These are phyloP conservation scores for Phortica variegata DNA, from an alignment of 1,140 invertebrate species.

Conservation along the genomic window DNA sequence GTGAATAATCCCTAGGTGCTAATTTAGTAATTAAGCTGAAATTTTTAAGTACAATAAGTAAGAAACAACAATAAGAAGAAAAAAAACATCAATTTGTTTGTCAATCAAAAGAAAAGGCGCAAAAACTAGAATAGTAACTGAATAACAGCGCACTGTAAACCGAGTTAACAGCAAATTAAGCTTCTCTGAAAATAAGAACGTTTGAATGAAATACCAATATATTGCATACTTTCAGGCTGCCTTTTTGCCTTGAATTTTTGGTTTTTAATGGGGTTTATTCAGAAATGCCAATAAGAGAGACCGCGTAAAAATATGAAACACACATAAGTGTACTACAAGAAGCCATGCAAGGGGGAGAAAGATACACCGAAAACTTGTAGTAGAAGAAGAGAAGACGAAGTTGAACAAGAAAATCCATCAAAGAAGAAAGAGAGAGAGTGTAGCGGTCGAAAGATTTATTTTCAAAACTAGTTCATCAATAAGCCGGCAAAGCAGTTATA, in stretches of 20 bases:
- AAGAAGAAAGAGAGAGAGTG: slow-evolving; percentile 12
- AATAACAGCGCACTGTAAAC: too few relatives aligned
- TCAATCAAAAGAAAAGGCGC: too few relatives aligned
- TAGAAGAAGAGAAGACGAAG: slow-evolving; percentile 9
- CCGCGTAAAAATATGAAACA: too few relatives aligned
- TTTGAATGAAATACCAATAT: neutral
- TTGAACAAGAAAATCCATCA: slow-evolving; percentile 10
- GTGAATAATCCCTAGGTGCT: slow-evolving; percentile 56
- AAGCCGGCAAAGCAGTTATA: neutral
- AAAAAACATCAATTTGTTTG: neutral
- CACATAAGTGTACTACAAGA: too few relatives aligned
- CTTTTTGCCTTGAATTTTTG: too few relatives aligned
- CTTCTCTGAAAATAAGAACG: neutral
- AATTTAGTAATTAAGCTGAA: slow-evolving; percentile 55
- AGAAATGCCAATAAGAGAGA: too few relatives aligned
- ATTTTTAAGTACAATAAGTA: slow-evolving; percentile 36
- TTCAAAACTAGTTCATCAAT: neutral
- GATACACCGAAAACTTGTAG: too few relatives aligned
- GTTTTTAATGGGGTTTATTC: too few relatives aligned
- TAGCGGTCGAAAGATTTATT: slow-evolving; percentile 2
- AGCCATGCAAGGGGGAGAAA: too few relatives aligned
- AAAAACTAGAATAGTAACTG: too few relatives aligned
- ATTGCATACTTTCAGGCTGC: too few relatives aligned
- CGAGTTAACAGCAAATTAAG: slow-evolving; percentile 13
- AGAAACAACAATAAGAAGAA: slow-evolving; percentile 1